Conservation (phyloP, 2,113 vertebrate species). For the Pomatostomus ruficeps region DNA sequence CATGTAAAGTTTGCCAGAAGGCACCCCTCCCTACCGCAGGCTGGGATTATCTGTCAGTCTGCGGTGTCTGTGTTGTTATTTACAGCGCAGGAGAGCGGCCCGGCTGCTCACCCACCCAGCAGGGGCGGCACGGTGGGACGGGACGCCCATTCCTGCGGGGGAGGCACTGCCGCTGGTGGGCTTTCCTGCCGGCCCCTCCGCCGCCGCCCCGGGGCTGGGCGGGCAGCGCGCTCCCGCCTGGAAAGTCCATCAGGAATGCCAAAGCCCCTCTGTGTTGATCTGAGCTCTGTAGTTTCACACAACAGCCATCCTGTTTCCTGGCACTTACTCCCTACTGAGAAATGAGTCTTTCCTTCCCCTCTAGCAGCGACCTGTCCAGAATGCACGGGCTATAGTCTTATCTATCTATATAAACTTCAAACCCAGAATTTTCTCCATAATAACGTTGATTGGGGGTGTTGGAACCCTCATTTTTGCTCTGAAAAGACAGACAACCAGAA, state of each 20-base stretch:
- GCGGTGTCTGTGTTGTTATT: not conserved
- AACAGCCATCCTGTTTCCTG: not conserved
- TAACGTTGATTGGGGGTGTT: not conserved
- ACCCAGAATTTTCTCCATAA: not conserved
- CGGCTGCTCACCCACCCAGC: no score
- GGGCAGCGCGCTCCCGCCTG: not conserved
- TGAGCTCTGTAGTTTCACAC: not conserved
- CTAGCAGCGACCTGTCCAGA: not conserved
- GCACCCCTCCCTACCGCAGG: not conserved
- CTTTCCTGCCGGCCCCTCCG: rapidly evolving
- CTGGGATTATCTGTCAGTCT: not conserved
- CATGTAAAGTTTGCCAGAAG: not conserved
- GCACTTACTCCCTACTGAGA: not conserved
- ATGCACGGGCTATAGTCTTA: not conserved
- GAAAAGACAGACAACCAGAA: not conserved
- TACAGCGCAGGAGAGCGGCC: not conserved
- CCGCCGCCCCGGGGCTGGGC: not conserved
- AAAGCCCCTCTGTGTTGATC: not conserved
- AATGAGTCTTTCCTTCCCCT: not conserved
- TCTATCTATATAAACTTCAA: not conserved
- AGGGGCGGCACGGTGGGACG: rapidly evolving
- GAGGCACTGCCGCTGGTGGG: rapidly evolving
- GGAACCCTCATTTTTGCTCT: not conserved
- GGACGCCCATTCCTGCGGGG: rapidly evolving
- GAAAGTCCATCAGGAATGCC: constrained; percentile 4